Base-by-base conservation (phyloP, 1,140 invertebrate genomes). In the Metopolophium dirhodum region DNA sequence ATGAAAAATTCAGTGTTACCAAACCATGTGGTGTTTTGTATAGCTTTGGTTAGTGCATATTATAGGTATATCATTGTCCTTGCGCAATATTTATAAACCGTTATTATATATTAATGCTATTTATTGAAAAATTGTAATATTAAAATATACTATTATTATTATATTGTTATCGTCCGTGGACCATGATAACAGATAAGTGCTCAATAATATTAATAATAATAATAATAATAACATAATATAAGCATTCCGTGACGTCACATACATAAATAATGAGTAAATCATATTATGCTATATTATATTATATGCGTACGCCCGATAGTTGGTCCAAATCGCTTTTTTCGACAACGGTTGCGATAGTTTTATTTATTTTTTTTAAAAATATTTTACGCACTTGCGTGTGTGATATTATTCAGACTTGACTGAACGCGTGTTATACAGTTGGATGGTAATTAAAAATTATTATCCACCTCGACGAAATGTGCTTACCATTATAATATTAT, bases 11-110 rank as follows among this genome's bases (percentile, higher is more conserved):
- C 30, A n/a, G 23, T 77, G 61, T 77, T 77, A 77, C 61, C 61
- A 77, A 77, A 77, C n/a, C 61, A n/a, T 77, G n/a, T n/a, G 61
- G 30, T 77, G 61, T n/a, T 77, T 77, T 77, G 61, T 77, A 77
- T n/a, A 77, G 30, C 14, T 77, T n/a, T n/a, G 6, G 30, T 77
- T n/a, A 77, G n/a, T n/a, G 30, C 30, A 20, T n/a, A n/a, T 54
- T 22, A n/a, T 77, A 77, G 61, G 30, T 20, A 68, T 68, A 77
- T 77, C n/a, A 77, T n/a, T 77, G 6, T 77, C 61, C 30, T 77
- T 77, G 61, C 9, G 11, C 61, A n/a, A 77, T 77, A 77, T 77
- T n/a, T 77, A 77, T 77, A 14, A n/a, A 77, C 30, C 14, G 14
- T 77, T 77, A 77, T 68, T 68, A 68, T 68, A 68, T 68, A 68